These are phyloP conservation scores for Xiphias gladius DNA, from an alignment of 2,113 vertebrate genomes.

Conservation along the genomic window DNA sequence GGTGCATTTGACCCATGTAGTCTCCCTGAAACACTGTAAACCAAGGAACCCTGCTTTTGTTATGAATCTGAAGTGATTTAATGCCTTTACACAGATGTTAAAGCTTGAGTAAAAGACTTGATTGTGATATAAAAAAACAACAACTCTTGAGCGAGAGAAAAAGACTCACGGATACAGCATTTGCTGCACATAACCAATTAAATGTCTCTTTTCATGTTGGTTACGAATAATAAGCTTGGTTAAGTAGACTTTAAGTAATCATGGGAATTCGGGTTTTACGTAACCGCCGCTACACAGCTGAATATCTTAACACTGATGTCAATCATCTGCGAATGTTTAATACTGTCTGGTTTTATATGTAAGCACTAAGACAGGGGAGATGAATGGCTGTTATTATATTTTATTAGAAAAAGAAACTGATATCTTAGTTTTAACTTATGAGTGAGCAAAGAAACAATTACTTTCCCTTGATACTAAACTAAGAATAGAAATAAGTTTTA, in stretches of 20 bases:
- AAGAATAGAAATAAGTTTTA: neutral
- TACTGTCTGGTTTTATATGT: neutral
- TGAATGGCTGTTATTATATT: neutral
- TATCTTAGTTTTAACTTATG: neutral
- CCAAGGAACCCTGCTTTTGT: neutral
- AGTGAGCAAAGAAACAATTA: neutral
- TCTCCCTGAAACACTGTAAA: neutral
- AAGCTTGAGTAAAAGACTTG: constrained; percentile 10
- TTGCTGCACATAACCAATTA: neutral
- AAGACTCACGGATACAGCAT: neutral
- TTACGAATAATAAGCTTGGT: constrained; percentile 35
- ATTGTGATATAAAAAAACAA: neutral
- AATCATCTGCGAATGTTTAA: neutral
- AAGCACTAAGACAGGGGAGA: neutral
- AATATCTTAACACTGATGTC: neutral
- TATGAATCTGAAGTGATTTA: constrained; percentile 4
- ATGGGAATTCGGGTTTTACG: neutral
- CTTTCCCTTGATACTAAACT: neutral
- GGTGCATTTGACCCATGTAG: neutral
- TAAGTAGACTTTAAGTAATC: constrained; percentile 28
- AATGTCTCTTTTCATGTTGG: neutral
- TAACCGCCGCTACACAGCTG: neutral
- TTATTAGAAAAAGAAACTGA: neutral
- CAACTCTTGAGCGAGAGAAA: neutral
- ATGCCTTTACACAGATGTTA: neutral